Percentiles rank a stretch among this genome's conserved stretches.
phyloP scores from a whole-genome alignment of 2,113 vertebrate species.

The Varanus salvator region DNA sequence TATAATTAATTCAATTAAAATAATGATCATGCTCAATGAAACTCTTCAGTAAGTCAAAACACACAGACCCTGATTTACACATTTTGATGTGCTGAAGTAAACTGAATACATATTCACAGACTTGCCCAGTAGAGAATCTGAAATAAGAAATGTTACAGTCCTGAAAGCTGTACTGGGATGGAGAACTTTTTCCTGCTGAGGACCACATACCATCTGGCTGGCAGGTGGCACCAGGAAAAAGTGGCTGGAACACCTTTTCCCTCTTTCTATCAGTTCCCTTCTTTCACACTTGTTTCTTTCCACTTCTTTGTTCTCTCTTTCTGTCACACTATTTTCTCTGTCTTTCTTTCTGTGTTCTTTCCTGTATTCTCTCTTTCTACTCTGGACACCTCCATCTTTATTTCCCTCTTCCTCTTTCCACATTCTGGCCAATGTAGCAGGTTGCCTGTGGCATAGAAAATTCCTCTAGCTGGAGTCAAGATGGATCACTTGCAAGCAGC shows the following conservation, averaged over 20 bases:
- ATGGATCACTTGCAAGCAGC: neutral
- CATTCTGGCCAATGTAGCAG: neutral
- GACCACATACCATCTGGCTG: neutral
- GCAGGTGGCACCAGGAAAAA: neutral
- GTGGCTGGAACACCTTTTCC: neutral
- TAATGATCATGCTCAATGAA: slow-evolving; percentile 5
- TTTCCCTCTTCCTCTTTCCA: too few relatives aligned
- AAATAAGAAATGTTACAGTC: too few relatives aligned
- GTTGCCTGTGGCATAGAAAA: neutral
- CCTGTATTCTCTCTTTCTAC: too few relatives aligned
- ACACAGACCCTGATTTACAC: neutral
- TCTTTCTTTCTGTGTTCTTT: too few relatives aligned
- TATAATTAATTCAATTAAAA: neutral
- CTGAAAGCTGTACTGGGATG: too few relatives aligned
- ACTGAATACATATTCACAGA: neutral
- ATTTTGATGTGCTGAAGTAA: neutral
- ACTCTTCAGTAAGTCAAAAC: neutral
- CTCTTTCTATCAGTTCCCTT: too few relatives aligned
- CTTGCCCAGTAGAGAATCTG: neutral
- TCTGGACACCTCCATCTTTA: too few relatives aligned
- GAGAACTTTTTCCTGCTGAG: neutral
- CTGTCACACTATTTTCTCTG: too few relatives aligned
- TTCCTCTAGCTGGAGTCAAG: neutral
- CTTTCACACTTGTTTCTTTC: too few relatives aligned
- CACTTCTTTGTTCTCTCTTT: too few relatives aligned